Conservation (phyloP, 2,888 invertebrate species). For the Cyaniris semiargus region DNA sequence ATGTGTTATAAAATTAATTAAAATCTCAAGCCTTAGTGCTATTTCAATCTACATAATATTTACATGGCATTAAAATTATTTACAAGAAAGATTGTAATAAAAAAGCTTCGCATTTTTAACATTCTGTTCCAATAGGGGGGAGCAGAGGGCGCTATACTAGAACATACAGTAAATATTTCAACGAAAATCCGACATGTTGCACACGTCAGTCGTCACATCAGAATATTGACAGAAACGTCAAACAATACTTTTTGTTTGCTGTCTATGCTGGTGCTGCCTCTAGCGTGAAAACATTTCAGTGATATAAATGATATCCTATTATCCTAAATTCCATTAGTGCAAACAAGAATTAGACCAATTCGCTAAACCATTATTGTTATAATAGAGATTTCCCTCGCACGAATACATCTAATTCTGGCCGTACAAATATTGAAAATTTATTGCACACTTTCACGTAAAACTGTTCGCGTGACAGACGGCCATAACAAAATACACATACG, state of each 20-base stretch:
- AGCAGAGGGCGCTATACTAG: no score
- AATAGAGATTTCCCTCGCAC: not conserved
- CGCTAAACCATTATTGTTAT: not conserved
- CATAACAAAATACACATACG: slow-evolving; percentile 37
- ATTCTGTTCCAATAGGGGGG: not conserved
- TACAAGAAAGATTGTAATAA: not conserved
- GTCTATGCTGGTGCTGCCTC: no score
- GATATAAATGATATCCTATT: not conserved
- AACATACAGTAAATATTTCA: no score
- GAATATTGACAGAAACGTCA: no score
- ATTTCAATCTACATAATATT: no score
- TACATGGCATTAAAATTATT: no score
- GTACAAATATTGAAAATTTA: slow-evolving; percentile 31
- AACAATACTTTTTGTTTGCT: no score
- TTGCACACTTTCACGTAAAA: slow-evolving; percentile 24
- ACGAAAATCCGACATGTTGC: no score
- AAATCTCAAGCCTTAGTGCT: not conserved
- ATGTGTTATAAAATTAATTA: slow-evolving; percentile 5
- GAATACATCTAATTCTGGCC: slow-evolving; percentile 1
- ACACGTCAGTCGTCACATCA: no score
- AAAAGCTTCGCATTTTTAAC: not conserved
- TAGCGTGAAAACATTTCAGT: no score
- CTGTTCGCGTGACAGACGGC: slow-evolving; percentile 43
- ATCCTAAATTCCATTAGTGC: not conserved
- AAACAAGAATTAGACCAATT: not conserved